These are phyloP conservation scores for Cactoblastis cactorum DNA, from an alignment of 2,888 invertebrate species.

Conservation along the genomic window DNA sequence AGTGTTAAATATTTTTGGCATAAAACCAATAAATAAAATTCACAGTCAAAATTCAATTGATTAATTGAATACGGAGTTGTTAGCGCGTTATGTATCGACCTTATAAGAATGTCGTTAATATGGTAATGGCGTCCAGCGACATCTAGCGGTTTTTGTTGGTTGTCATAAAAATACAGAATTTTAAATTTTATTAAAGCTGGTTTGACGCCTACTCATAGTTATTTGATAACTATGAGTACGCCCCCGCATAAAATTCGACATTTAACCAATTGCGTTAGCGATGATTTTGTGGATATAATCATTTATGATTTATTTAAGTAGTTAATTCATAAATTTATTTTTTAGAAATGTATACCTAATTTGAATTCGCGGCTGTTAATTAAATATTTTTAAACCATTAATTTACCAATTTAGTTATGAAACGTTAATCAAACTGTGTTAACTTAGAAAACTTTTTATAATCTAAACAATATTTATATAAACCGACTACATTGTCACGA, in stretches of 20 bases:
- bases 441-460: no score
- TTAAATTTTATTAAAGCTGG: not conserved
- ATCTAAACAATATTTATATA: no score
- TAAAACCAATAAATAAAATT: not conserved
- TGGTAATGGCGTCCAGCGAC: conserved; percentile 3
- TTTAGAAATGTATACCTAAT: not conserved
- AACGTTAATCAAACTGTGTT: no score
- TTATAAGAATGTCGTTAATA: conserved; percentile 11
- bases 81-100: conserved; percentile 4
- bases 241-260: conserved; percentile 2
- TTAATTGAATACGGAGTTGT: conserved; percentile 5
- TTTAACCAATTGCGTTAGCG: conserved; percentile 10
- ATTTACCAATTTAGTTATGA: no score
- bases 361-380: no score
- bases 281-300: conserved; percentile 10
- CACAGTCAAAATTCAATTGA: not conserved
- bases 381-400: no score
- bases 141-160: conserved; percentile 11
- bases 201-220: conserved; percentile 8
- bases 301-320: not conserved
- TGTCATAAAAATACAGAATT: conserved; percentile 10
- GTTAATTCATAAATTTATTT: not conserved
- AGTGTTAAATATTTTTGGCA: not conserved
- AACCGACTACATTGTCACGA: no score
- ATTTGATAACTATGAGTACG: conserved; percentile 3